A percentile compares a stretch with the other conserved stretches of the same genome.
phyloP scores from a whole-genome alignment of 2,113 vertebrate genomes.

The Hemibagrus wyckioides region DNA sequence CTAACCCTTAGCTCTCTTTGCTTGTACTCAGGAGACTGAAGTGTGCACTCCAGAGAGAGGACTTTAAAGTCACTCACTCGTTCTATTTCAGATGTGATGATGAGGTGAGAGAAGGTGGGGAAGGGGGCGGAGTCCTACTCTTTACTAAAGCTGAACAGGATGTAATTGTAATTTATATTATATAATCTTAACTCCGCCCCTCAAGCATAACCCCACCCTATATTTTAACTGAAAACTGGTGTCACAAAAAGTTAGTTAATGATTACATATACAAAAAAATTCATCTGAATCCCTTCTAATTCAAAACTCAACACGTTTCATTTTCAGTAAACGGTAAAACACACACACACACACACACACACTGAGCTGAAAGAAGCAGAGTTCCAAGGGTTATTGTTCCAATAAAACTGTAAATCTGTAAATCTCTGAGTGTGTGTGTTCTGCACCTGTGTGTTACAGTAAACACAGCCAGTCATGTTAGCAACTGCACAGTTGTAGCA shows the following conservation, averaged over 20 bases:
- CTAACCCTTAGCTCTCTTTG: constrained; percentile 18
- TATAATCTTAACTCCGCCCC: background rate
- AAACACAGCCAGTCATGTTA: constrained; percentile 56
- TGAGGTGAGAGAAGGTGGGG: background rate
- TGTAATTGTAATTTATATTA: background rate
- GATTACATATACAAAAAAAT: background rate
- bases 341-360: background rate
- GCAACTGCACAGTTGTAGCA: constrained; percentile 61
- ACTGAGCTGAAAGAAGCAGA: background rate
- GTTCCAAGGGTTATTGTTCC: background rate
- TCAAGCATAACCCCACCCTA: background rate
- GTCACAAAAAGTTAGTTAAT: background rate
- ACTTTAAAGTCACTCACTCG: background rate
- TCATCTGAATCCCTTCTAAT: too few species aligned
- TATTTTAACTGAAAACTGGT: background rate
- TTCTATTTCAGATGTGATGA: constrained; percentile 7
- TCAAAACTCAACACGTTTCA: too few species aligned
- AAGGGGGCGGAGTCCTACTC: background rate
- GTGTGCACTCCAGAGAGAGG: background rate
- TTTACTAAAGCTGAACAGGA: background rate
- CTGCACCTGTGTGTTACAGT: constrained; percentile 69
- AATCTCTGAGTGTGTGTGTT: constrained; percentile 3
- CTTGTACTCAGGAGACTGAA: constrained; percentile 2
- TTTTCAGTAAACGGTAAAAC: too few species aligned
- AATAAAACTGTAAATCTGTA: background rate